Evolutionary conservation across 1,140 invertebrate genomes (phyloP), one percentile per base, ranked within the genome.

Genomic region (Agrilus planipennis): DNA sequence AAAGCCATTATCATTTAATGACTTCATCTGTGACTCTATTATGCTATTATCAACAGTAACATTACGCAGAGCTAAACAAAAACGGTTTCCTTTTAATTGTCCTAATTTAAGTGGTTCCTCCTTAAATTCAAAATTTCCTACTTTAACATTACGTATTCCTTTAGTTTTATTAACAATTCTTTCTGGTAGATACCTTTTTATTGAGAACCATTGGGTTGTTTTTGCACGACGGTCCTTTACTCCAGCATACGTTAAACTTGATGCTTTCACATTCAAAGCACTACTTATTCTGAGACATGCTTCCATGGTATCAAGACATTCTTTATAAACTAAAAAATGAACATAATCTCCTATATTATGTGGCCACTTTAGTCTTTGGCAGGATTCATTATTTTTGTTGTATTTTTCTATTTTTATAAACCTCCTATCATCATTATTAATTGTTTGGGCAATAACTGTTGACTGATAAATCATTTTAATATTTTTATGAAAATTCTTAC

Each of bases 191-290:
- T 84, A 67, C 55, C 75, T 81, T 48, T 75, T 79, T 5, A 85
- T 66, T 55, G 82, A 84, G 39, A 95, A 76, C 67, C 81, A 79
- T 60, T 99, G 95, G 19, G 80, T 78, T 0, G 94, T 96, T 61
- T 89, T 89, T 0, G 79, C 92, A 48, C 93, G 73, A 45, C 82
- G 82, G 61, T 99, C 95, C 68, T 99, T 99, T 0, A 87, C 92
- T 2, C 95, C 95, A 18, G 89, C 81, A 68, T 89, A 93, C 14
- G 72, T 74, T 18, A 97, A 79, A 44, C 71, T 60, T 31, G 74
- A 74, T 0, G 79, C 66, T 42, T 75, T 77, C 1, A 73, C 51
- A 36, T 63, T 60, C 31, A 67, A 45, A 9, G 52, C 53, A 14
- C 65, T 60, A 2, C 83, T 73, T 9, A 98, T 65, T 2, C 73